Evolutionary conservation across 2,113 vertebrate genomes (phyloP), one percentile per base, ranked within the genome.

Genomic region (Nettapus auritus): DNA sequence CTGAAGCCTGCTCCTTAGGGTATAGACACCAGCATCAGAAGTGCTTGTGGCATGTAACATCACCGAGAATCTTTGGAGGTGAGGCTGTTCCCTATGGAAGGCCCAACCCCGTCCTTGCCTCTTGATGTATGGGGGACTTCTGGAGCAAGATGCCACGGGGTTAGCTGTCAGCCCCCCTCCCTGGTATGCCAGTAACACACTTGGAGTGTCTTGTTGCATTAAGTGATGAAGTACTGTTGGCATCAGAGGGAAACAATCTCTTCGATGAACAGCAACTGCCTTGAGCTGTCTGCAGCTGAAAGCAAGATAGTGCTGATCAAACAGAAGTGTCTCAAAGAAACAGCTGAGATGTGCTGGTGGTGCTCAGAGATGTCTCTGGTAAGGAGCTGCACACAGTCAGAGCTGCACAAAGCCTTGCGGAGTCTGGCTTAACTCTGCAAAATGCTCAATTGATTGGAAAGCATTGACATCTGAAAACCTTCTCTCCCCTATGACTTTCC

Each of bases 231-330:
- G 66, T 42, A 50, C 70, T 28, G 38, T 42, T 74, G n/a, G 76
- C 56, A 71, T 91, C 88, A 91, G 70, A 82, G 88, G 91, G 88
- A 89, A 91, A 89, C 88, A 80, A 84, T 93, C 76, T 88, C 88
- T 48, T 89, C 26, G 11, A 81, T 46, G 88, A 86, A 23, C 31
- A 64, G 85, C 81, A 91, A 69, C 76, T 91, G 91, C 85, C 71
- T 44, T 67, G 78, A 83, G 89, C 89, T 74, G 67, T 56, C 52
- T 91, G 73, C 73, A 89, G 57, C 89, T 83, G 38, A 67, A 67
- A 91, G 82, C 40, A 26, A 50, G 79, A 76, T 60, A 57, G 34
- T 62, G 91, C 89, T 89, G 94, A 76, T 79, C 40, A 70, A 67
- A 80, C 67, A 80, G 19, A 79, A 83, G 89, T 34, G 57, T 78